Base-by-base conservation (phyloP, 2,797 vertebrate species). In the Poecilia picta region DNA sequence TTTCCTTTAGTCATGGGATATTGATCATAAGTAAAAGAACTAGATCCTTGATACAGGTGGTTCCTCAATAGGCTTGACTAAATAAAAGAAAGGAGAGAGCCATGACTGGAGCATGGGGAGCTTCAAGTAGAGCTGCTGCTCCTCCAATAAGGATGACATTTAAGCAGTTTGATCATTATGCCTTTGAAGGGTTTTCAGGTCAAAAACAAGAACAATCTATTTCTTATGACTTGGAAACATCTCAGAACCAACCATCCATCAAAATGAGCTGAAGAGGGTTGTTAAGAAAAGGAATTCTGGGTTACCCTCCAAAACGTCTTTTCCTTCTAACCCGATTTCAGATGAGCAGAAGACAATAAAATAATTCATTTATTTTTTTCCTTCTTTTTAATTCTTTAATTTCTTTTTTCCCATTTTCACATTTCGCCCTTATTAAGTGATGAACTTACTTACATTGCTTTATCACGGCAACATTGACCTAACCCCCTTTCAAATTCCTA, bases 401-500 rank as follows among this genome's bases (percentile, higher is more conserved):
- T 2, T 7, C 15, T 39, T 18, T 47, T n/a, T 13, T 20, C 20
- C 49, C 16, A 31, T 15, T 4, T 72, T 57, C 25, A 71, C 66
- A 57, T 28, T n/a, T 72, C 33, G 4, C 8, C 51, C 20, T 51
- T 2, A 25, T 53, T 77, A 39, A 12, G 51, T 3, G 20, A 33
- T 47, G 23, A 11, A 43, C 36, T 74, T 41, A 55, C 28, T 49
- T 64, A 75, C 13, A 4, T 1, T 10, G 33, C 45, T 64, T 76
- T 49, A 36, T 62, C 33, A 62, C 8, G 46, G 45, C 36, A 74
- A 16, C 49, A 47, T 41, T 45, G n/a, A 36, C 4, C 25, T 46
- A 23, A 75, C 36, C 43, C 43, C 74, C 57, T 47, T 28, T 36
- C 78, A 79, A 71, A 45, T 25, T n/a, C 25, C 23, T 72, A 77